These are phyloP conservation scores for Villa cingulata DNA, from an alignment of 2,888 invertebrate genomes.

Conservation along the genomic window DNA sequence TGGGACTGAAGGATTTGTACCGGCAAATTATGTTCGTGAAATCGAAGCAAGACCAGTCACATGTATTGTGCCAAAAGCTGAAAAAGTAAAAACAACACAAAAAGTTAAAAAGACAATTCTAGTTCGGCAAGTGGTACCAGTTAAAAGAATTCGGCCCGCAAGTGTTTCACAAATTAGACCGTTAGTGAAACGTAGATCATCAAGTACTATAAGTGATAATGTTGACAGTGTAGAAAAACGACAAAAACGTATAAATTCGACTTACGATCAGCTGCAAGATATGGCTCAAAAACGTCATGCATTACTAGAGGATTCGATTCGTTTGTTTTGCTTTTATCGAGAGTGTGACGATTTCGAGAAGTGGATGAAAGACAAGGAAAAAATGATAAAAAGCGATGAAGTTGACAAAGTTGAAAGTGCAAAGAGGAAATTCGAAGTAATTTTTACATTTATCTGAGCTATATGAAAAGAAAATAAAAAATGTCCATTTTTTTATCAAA, in stretches of 20 bases:
- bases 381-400: constrained; percentile 66
- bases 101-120: constrained; percentile 82
- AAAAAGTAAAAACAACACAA: constrained; percentile 69
- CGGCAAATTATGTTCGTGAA: constrained; percentile 91
- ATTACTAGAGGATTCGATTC: constrained; percentile 80
- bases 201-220: constrained; percentile 42
- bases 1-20: constrained; percentile 91
- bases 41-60: constrained; percentile 74
- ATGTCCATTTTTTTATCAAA: no score
- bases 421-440: constrained; percentile 74
- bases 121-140: constrained; percentile 72
- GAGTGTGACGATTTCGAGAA: constrained; percentile 97
- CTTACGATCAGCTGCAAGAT: constrained; percentile 68
- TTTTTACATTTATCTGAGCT: no score
- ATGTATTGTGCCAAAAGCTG: constrained; percentile 70
- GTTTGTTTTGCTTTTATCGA: constrained; percentile 82
- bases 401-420: constrained; percentile 84
- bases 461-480: no score
- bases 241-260: constrained; percentile 63
- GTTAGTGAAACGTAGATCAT: constrained; percentile 33
- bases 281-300: constrained; percentile 68
- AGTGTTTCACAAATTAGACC: constrained; percentile 28
- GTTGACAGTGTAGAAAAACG: constrained; percentile 64
- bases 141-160: constrained; percentile 46
- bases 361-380: constrained; percentile 94